These are phyloP conservation scores for Meiosimyza decipiens DNA, from an alignment of 2,888 invertebrate species.

Conservation along the genomic window DNA sequence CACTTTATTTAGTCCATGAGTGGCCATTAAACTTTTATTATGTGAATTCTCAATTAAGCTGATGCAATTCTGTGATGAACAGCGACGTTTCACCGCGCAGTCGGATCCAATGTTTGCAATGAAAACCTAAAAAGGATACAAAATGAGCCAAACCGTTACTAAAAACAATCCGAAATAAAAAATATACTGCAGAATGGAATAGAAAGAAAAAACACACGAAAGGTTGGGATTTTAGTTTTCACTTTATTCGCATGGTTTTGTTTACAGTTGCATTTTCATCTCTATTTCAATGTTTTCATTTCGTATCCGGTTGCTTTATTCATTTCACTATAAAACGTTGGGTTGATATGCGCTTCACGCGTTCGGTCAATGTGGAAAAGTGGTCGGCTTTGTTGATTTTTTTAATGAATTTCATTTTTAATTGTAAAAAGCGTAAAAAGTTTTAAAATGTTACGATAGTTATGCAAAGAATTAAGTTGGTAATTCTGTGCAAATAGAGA, in stretches of 20 bases:
- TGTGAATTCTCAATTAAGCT: slow-evolving; percentile 82
- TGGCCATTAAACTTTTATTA: slow-evolving; percentile 72
- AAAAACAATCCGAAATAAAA: not conserved
- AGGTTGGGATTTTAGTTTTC: slow-evolving; percentile 16
- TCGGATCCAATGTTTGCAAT: slow-evolving; percentile 66
- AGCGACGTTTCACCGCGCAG: slow-evolving; percentile 83
- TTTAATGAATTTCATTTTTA: too few relatives aligned
- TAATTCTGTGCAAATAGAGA: slow-evolving; percentile 15
- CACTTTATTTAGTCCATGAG: slow-evolving; percentile 62
- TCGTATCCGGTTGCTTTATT: too few relatives aligned
- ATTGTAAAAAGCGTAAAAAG: too few relatives aligned
- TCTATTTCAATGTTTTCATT: not conserved
- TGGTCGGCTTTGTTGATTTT: not conserved
- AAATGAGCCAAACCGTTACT: slow-evolving; percentile 4
- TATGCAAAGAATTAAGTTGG: too few relatives aligned
- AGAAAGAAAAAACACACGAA: slow-evolving; percentile 4
- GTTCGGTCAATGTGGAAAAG: not conserved
- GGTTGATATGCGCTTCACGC: not conserved
- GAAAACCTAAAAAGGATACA: slow-evolving; percentile 57
- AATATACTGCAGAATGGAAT: slow-evolving; percentile 17
- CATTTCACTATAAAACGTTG: not conserved
- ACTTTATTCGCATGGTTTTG: slow-evolving; percentile 8
- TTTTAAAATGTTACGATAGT: too few relatives aligned
- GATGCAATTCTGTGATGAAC: slow-evolving; percentile 83
- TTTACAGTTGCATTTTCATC: slow-evolving; percentile 25